These are phyloP conservation scores for Capreolus pygargus DNA, from an alignment of 2,113 vertebrate genomes.

Conservation along the genomic window DNA sequence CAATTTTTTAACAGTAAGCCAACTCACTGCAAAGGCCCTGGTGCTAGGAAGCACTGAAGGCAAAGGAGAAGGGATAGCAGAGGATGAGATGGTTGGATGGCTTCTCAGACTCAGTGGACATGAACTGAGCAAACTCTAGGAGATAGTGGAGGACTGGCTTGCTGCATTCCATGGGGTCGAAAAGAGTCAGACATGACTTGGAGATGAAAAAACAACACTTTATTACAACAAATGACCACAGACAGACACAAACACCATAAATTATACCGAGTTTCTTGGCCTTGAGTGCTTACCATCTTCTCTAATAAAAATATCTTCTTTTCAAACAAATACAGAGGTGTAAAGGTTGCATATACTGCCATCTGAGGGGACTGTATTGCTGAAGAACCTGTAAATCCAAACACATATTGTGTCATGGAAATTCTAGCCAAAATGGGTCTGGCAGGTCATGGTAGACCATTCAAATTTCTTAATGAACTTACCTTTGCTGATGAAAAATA, in stretches of 20 bases:
- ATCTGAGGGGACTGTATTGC: conserved; percentile 73
- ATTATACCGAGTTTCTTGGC: neutral
- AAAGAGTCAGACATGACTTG: neutral
- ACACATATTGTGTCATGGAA: neutral
- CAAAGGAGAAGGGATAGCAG: neutral
- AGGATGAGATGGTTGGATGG: neutral
- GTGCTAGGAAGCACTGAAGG: neutral
- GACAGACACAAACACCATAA: neutral
- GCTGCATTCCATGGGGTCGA: neutral
- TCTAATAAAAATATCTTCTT: conserved; percentile 82
- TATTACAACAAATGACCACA: neutral
- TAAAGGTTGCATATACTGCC: conserved; percentile 85
- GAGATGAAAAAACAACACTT: neutral
- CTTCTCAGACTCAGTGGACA: neutral
- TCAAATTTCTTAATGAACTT: neutral
- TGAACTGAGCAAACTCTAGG: neutral
- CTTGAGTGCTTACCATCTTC: conserved; percentile 85
- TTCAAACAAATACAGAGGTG: conserved; percentile 83
- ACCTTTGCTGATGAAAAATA: neutral
- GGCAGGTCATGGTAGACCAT: neutral
- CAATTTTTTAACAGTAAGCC: neutral
- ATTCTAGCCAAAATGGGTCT: neutral
- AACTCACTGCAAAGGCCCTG: neutral
- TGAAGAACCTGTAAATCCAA: conserved; percentile 70
- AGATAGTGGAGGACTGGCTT: neutral